These are phyloP conservation scores for Brachionus koreanus DNA, from an alignment of 1,140 invertebrate genomes.

Conservation along the genomic window DNA sequence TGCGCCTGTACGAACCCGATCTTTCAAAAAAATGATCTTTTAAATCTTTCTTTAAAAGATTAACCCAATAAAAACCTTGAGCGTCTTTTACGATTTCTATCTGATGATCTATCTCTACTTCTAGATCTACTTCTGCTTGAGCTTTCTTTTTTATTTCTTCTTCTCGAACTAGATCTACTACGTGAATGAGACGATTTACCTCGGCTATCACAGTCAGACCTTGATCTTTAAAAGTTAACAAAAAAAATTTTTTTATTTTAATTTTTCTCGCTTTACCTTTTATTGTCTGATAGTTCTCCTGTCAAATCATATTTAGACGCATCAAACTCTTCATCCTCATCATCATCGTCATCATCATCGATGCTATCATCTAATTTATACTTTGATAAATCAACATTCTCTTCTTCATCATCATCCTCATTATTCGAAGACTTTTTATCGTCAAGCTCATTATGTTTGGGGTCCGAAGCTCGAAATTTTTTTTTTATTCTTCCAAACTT, in stretches of 20 bases:
- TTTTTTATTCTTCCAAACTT: slow-evolving; percentile 44
- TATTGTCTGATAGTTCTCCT: not conserved
- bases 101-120: not conserved
- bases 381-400: slow-evolving; percentile 7
- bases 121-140: slow-evolving; percentile 7
- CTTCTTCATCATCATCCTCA: slow-evolving; percentile 16
- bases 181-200: not conserved
- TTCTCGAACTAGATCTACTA: not conserved
- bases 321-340: slow-evolving; percentile 28
- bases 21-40: not conserved
- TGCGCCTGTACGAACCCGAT: not conserved
- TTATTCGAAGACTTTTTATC: not conserved
- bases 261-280: not conserved
- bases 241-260: not conserved
- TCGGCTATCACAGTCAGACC: not conserved
- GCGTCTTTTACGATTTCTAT: not conserved
- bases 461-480: not conserved
- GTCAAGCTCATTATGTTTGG: not conserved
- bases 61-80: slow-evolving; percentile 6
- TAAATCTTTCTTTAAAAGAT: not conserved
- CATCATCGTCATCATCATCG: slow-evolving; percentile 29
- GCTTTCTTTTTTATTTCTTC: not conserved
- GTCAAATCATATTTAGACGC: slow-evolving; percentile 43
- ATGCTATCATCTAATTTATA: not conserved
- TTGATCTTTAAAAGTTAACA: not conserved